Evolutionary conservation across 1,140 invertebrate species (phyloP).

Genomic region (Hydropsyche tenuis): DNA sequence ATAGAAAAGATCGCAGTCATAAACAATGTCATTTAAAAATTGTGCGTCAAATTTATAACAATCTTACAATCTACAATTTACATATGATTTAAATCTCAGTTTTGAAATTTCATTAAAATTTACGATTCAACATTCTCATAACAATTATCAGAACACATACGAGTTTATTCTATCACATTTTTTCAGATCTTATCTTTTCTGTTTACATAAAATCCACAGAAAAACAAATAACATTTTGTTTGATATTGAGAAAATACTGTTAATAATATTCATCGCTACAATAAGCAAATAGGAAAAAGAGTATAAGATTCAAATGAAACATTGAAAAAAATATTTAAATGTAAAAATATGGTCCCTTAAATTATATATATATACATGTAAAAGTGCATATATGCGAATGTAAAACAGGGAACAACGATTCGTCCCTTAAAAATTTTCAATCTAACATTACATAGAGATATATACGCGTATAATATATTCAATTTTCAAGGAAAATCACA

Average conservation of each 20-base stretch:
- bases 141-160: neutral
- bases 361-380: conserved; percentile 12
- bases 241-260: no score
- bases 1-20: no score
- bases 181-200: conserved; percentile 1
- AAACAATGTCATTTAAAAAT: neutral
- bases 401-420: no score
- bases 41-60: neutral
- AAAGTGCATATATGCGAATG: neutral
- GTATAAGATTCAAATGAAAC: no score
- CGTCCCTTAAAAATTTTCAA: no score
- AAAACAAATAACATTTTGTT: no score
- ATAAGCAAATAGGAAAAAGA: no score
- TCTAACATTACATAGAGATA: no score
- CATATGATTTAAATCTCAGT: neutral
- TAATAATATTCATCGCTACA: no score
- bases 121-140: neutral
- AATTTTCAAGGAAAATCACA: no score
- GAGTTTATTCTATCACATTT: conserved; percentile 1
- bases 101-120: neutral
- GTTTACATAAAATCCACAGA: no score
- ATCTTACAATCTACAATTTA: neutral
- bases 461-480: no score
- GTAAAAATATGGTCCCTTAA: conserved; percentile 7
- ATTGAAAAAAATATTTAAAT: neutral